Conservation (phyloP, 2,113 vertebrate genomes). For the Machaerirhynchus nigripectus region DNA sequence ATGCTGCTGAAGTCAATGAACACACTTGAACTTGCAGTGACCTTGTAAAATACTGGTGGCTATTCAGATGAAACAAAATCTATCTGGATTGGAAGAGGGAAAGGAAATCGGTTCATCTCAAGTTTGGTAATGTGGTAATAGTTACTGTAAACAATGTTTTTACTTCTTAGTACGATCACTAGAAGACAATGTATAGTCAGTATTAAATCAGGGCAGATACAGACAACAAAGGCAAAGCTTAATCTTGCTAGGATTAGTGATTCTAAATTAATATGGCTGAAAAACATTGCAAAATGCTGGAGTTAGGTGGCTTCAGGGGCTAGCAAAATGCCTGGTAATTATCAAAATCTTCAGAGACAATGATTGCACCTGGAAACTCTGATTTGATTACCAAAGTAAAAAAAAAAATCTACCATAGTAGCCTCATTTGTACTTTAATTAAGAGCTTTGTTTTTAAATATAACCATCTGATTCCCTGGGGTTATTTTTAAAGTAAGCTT, state of each 20-base stretch:
- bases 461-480: slow-evolving; percentile 26
- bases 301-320: neutral
- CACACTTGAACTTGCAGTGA: neutral
- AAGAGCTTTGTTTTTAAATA: slow-evolving; percentile 66
- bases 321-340: slow-evolving; percentile 15
- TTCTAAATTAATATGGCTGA: neutral
- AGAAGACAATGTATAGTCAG: slow-evolving; percentile 27
- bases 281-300: neutral
- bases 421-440: slow-evolving; percentile 59
- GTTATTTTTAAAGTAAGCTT: slow-evolving; percentile 66
- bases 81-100: neutral
- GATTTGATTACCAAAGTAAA: slow-evolving; percentile 25
- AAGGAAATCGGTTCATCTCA: neutral
- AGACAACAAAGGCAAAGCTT: slow-evolving; percentile 31
- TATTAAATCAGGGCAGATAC: slow-evolving; percentile 21
- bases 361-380: slow-evolving; percentile 34
- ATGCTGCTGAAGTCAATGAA: neutral
- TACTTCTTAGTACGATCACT: neutral
- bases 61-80: neutral
- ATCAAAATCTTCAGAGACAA: slow-evolving; percentile 1
- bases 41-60: neutral
- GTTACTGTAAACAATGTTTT: neutral
- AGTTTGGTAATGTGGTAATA: neutral
- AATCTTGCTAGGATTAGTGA: slow-evolving; percentile 52
- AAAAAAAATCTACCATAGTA: neutral